Evolutionary conservation across 53 echinoderm and acorn worm species (phyloP).

Genomic region (Paelopatides confundens): DNA sequence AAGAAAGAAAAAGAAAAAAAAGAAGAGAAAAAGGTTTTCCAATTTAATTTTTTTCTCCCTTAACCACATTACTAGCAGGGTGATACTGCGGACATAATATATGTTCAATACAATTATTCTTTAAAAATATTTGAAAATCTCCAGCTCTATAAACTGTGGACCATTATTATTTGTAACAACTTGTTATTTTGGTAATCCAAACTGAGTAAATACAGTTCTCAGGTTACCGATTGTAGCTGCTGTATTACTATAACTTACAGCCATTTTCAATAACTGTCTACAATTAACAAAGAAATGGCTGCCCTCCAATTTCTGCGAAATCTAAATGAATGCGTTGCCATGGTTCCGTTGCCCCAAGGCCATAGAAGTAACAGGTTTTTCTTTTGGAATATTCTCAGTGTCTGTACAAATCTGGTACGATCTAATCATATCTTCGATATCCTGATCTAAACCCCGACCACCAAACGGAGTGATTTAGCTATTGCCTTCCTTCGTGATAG

Average conservation of each 20-base stretch:
- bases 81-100: no score
- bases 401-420: not conserved
- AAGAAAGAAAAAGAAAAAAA: no score
- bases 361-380: not conserved
- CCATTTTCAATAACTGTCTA: conserved; percentile 79
- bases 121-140: no score
- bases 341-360: no score
- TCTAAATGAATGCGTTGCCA: no score
- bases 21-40: no score
- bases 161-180: not conserved
- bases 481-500: conserved; percentile 5
- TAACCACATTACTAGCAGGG: no score
- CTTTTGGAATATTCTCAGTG: not conserved
- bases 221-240: not conserved
- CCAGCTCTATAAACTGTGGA: not conserved
- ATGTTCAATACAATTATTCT: no score
- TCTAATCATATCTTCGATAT: conserved; percentile 30
- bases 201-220: not conserved
- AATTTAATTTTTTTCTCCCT: no score
- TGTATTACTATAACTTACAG: conserved; percentile 62
- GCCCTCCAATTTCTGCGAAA: conserved; percentile 22
- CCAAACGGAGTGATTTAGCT: not conserved
- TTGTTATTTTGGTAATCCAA: not conserved
- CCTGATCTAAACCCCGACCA: conserved; percentile 45
- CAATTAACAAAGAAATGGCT: conserved; percentile 66